phyloP scores from a whole-genome alignment of 2,888 invertebrate species.

The Yponomeuta malinellus region DNA sequence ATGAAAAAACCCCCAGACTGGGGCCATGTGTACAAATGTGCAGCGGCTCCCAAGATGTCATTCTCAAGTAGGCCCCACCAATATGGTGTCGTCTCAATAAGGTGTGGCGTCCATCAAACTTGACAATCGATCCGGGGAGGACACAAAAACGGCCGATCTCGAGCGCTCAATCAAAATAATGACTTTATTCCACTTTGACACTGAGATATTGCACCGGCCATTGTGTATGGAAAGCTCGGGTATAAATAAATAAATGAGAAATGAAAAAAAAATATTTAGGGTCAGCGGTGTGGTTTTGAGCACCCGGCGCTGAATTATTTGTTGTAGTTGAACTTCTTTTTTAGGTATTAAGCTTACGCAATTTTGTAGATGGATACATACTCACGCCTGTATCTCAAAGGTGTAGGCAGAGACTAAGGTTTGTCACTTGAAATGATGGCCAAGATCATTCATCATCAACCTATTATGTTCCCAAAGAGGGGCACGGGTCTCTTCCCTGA shows the following conservation, averaged over 20 bases:
- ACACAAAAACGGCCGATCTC: constrained; percentile 42
- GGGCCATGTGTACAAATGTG: too few species aligned
- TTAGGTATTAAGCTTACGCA: too few species aligned
- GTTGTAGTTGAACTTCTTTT: too few species aligned
- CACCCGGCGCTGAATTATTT: not conserved
- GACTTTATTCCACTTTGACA: constrained; percentile 75
- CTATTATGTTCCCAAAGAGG: too few species aligned
- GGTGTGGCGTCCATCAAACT: constrained; percentile 47
- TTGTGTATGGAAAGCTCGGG: constrained; percentile 43
- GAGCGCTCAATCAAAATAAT: constrained; percentile 71
- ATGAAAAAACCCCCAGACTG: too few species aligned
- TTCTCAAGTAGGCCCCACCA: not conserved
- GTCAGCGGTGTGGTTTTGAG: not conserved
- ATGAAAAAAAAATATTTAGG: constrained; percentile 23
- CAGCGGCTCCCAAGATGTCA: not conserved
- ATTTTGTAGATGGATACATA: too few species aligned
- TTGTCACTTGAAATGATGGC: too few species aligned
- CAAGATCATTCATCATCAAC: too few species aligned
- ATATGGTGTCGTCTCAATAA: constrained; percentile 37
- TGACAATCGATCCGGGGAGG: constrained; percentile 59
- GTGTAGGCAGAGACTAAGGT: too few species aligned
- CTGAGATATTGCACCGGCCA: constrained; percentile 64
- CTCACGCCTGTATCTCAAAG: too few species aligned
- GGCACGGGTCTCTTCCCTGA: too few species aligned
- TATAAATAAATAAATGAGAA: constrained; percentile 46